A percentile compares a stretch with the other conserved stretches of the same genome.
These are phyloP conservation scores for Maconellicoccus hirsutus DNA, from an alignment of 1,140 invertebrate species.

Conservation along the genomic window DNA sequence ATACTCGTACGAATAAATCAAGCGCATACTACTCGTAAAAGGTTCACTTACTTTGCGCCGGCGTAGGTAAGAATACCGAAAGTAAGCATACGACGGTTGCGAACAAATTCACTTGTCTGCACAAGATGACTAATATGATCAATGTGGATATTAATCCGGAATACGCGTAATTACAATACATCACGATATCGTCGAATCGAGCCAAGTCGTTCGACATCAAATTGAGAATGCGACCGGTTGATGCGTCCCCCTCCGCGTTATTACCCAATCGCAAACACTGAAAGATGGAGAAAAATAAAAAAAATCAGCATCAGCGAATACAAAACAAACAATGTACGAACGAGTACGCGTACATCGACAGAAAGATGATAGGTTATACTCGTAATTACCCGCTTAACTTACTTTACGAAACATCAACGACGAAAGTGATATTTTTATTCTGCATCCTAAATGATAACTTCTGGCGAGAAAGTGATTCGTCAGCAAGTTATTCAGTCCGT, in stretches of 20 bases:
- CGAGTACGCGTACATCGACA: too few species aligned
- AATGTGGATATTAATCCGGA: neutral
- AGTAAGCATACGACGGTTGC: neutral
- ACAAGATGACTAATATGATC: neutral
- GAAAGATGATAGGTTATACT: neutral
- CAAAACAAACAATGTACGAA: neutral
- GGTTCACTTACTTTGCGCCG: neutral
- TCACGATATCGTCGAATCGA: neutral
- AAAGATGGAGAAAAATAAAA: neutral
- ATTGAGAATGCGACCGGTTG: neutral
- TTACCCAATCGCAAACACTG: constrained; percentile 5
- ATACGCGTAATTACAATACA: neutral
- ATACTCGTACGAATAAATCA: too few species aligned
- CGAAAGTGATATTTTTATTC: neutral
- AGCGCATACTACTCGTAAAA: neutral
- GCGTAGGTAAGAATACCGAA: neutral
- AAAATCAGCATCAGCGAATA: too few species aligned
- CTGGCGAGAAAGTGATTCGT: neutral
- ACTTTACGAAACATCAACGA: neutral
- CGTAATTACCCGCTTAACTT: neutral
- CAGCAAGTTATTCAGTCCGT: constrained; percentile 14
- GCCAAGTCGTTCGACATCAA: neutral
- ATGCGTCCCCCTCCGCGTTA: neutral
- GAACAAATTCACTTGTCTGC: neutral
- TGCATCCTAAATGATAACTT: constrained; percentile 12